A percentile compares a stretch with the other conserved stretches of the same genome.
phyloP scores from a whole-genome alignment of 2,797 vertebrate genomes.

The Macroramphosus scolopax region DNA sequence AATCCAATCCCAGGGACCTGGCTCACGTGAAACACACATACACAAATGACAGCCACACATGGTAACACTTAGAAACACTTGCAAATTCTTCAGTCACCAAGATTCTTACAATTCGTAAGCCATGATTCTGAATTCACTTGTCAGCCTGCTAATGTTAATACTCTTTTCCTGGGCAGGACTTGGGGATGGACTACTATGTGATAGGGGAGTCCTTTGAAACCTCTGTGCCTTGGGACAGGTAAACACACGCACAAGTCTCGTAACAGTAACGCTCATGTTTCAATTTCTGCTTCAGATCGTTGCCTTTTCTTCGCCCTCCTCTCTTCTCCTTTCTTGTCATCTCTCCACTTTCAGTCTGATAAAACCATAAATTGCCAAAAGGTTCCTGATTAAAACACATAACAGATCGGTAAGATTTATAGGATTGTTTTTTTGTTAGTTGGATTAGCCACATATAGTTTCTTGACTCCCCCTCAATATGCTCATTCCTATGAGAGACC shows the following conservation, averaged over 20 bases:
- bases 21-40: background rate
- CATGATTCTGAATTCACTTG: background rate
- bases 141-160: constrained; percentile 13
- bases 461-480: constrained; percentile 35
- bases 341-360: background rate
- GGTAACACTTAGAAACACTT: no score
- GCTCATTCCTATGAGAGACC: constrained; percentile 19
- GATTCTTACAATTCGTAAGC: no score
- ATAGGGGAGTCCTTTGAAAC: constrained; percentile 99
- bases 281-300: background rate
- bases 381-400: no score
- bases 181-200: constrained; percentile 95
- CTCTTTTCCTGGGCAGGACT: constrained; percentile 80
- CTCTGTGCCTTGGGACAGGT: constrained; percentile 99
- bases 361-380: no score
- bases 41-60: no score
- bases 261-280: no score
- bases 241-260: constrained; percentile 45
- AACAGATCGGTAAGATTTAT: no score
- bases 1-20: background rate
- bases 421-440: no score
- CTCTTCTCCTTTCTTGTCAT: background rate
- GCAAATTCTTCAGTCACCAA: no score
- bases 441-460: background rate
- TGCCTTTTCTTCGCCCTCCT: no score